Conservation (phyloP, 1,140 invertebrate species). For the Hycleus phaleratus region DNA sequence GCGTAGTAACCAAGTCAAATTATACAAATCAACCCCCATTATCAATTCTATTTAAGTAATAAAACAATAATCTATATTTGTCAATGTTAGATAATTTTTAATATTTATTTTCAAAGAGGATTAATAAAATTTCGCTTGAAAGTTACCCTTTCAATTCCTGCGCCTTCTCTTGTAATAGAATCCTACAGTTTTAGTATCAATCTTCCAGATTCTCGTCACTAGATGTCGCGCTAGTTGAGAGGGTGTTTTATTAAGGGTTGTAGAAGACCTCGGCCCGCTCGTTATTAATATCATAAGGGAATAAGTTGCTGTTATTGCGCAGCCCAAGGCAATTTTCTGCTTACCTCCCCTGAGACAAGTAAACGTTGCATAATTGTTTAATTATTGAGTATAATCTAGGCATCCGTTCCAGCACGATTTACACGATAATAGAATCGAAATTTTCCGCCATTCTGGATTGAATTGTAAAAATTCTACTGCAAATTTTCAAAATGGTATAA, state of each 20-base stretch:
- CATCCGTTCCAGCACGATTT: slow-evolving; percentile 17
- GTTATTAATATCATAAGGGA: slow-evolving; percentile 43
- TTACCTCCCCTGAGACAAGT: slow-evolving; percentile 32
- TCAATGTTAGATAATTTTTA: slow-evolving; percentile 9
- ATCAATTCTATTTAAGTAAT: slow-evolving; percentile 4
- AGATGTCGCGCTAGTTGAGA: no score
- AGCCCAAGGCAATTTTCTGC: slow-evolving; percentile 40
- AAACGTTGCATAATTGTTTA: slow-evolving; percentile 42
- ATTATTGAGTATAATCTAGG: slow-evolving; percentile 41
- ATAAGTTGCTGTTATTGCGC: slow-evolving; percentile 39
- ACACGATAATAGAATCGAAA: slow-evolving; percentile 14
- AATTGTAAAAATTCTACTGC: no score
- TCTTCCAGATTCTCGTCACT: no score
- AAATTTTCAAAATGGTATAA: no score
- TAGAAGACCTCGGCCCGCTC: slow-evolving; percentile 8
- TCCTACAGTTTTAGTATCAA: no score
- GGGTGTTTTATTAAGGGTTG: no score
- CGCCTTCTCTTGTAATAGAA: no score
- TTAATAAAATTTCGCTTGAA: slow-evolving; percentile 11
- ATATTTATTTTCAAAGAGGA: slow-evolving; percentile 8
- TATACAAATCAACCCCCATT: not conserved
- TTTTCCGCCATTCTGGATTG: slow-evolving; percentile 3
- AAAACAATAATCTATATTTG: not conserved
- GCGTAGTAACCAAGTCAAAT: slow-evolving; percentile 13
- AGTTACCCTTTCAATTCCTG: not conserved